Evolutionary conservation across 2,797 vertebrate genomes (phyloP).

Genomic region (Crocidura indochinensis): DNA sequence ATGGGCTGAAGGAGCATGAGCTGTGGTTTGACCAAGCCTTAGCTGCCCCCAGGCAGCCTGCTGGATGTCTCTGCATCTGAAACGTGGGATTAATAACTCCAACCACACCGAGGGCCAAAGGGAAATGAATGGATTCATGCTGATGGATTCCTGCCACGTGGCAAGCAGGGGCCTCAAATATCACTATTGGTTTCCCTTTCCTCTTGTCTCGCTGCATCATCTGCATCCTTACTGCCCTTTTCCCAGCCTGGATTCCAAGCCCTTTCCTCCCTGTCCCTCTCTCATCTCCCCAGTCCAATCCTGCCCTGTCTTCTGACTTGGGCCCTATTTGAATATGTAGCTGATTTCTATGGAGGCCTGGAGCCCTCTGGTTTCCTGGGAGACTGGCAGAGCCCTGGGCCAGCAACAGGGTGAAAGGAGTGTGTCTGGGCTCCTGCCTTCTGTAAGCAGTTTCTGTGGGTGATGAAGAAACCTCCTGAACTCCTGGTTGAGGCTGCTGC

Average conservation of each 20-base stretch:
- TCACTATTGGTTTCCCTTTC: accelerated
- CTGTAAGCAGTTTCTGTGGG: neutral
- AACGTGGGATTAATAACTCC: neutral
- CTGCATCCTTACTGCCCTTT: neutral
- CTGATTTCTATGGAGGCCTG: neutral
- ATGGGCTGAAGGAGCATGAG: neutral
- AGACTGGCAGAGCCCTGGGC: neutral
- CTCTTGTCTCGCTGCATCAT: accelerated
- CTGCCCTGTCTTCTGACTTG: neutral
- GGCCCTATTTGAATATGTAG: neutral
- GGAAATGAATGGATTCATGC: accelerated
- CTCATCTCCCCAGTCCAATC: neutral
- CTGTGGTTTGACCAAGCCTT: too few relatives aligned
- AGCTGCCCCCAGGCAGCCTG: too few relatives aligned
- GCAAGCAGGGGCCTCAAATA: neutral
- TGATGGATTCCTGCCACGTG: accelerated
- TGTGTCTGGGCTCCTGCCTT: neutral
- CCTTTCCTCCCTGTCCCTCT: neutral
- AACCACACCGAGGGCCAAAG: accelerated
- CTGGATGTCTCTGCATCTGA: neutral
- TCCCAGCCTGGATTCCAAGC: neutral
- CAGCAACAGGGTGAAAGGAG: neutral
- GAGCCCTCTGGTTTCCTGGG: slow-evolving; percentile 25
- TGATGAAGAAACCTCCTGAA: neutral
- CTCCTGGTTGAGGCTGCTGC: too few relatives aligned